phyloP scores from a whole-genome alignment of 2,888 invertebrate genomes.

The Therioaphis trifolii region DNA sequence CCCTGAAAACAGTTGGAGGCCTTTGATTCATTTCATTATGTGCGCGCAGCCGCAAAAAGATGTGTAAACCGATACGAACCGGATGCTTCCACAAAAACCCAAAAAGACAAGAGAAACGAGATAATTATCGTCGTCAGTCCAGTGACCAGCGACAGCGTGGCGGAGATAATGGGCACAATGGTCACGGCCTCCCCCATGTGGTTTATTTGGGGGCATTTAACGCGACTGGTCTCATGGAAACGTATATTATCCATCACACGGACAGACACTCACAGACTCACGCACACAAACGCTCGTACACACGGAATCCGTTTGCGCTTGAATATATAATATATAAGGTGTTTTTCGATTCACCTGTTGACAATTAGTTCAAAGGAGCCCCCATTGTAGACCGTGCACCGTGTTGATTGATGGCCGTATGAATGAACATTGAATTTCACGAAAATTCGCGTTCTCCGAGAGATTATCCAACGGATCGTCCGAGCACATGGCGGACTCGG shows the following conservation, averaged over 20 bases:
- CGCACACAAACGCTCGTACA: not conserved
- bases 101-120: constrained; percentile 62
- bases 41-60: constrained; percentile 38
- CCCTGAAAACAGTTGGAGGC: constrained; percentile 52
- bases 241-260: not conserved
- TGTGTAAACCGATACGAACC: constrained; percentile 61
- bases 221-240: constrained; percentile 50
- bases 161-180: constrained; percentile 56
- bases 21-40: constrained; percentile 33
- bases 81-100: constrained; percentile 52
- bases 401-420: constrained; percentile 54
- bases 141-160: constrained; percentile 26
- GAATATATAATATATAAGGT: constrained; percentile 6
- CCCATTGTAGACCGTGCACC: not conserved
- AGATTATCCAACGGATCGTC: constrained; percentile 15
- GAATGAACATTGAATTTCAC: constrained; percentile 21
- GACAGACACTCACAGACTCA: not conserved
- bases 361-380: constrained; percentile 52
- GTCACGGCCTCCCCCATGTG: constrained; percentile 29
- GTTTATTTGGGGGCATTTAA: constrained; percentile 23
- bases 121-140: constrained; percentile 58
- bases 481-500: not conserved
- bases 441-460: constrained; percentile 28
- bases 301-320: not conserved
- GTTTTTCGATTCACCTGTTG: constrained; percentile 61